Conservation (phyloP, 2,113 vertebrate genomes). For the Gallinago paraguaiae region DNA sequence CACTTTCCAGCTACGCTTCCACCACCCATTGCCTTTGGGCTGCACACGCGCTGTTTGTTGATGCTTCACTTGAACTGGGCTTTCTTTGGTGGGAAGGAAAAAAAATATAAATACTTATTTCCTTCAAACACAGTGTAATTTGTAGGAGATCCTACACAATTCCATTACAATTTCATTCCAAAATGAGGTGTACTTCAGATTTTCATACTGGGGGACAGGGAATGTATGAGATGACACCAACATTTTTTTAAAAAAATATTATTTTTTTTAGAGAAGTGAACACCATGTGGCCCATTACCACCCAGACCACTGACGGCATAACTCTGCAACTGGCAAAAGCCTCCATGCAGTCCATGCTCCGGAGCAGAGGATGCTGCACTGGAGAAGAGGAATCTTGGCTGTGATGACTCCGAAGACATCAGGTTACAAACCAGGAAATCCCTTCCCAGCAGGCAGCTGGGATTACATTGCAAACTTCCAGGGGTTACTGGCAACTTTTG, state of each 20-base stretch:
- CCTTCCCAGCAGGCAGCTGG: neutral
- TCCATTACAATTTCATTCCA: neutral
- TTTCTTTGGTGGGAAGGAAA: neutral
- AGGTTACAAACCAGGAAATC: constrained; percentile 10
- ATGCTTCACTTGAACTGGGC: neutral
- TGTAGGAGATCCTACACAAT: neutral
- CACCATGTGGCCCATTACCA: rapidly evolving
- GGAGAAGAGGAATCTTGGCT: neutral
- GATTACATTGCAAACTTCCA: neutral
- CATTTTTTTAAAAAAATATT: neutral
- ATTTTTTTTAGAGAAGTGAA: neutral
- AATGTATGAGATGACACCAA: neutral
- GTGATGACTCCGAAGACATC: neutral
- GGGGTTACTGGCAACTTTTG: neutral
- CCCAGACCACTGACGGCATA: neutral
- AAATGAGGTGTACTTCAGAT: neutral
- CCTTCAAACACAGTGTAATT: neutral
- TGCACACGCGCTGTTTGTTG: neutral
- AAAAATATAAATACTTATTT: neutral
- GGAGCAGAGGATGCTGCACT: neutral
- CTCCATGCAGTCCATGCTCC: neutral
- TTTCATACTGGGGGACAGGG: neutral
- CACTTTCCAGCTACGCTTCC: neutral
- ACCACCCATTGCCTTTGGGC: neutral
- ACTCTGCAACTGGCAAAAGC: neutral